A percentile compares a stretch with the other conserved stretches of the same genome.
These are phyloP conservation scores for Acyrthosiphon pisum DNA, from an alignment of 1,140 invertebrate genomes.

Conservation along the genomic window DNA sequence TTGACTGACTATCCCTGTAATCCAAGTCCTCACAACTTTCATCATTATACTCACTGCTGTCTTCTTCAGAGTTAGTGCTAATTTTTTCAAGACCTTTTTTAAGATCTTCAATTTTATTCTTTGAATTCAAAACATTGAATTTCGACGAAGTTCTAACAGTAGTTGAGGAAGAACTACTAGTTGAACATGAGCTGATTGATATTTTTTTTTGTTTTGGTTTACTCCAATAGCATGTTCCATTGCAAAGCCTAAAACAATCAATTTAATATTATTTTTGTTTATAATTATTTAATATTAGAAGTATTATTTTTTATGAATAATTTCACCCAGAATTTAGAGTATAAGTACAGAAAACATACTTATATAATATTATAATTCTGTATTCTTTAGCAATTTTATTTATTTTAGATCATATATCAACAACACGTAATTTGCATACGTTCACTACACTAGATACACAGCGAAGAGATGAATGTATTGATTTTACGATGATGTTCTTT, in stretches of 20 bases:
- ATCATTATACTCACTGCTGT: not conserved
- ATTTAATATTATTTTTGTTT: not conserved
- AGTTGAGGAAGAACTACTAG: not conserved
- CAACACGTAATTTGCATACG: too few relatives aligned
- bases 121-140: not conserved
- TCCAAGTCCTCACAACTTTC: slow-evolving; percentile 32
- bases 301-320: not conserved
- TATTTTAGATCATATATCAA: too few relatives aligned
- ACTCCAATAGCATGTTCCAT: slow-evolving; percentile 40
- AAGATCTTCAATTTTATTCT: not conserved
- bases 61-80: not conserved
- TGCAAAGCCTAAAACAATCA: slow-evolving; percentile 40
- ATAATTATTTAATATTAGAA: not conserved
- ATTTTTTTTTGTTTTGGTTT: not conserved
- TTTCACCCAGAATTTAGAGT: not conserved
- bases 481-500: too few relatives aligned
- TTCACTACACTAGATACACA: too few relatives aligned
- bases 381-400: too few relatives aligned
- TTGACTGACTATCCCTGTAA: not conserved
- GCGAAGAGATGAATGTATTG: too few relatives aligned
- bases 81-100: not conserved
- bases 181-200: not conserved
- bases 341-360: not conserved
- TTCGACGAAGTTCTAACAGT: not conserved
- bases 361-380: too few relatives aligned